Percentiles rank a stretch among this genome's conserved stretches.
Evolutionary conservation across 30 jellyfish, hydroid and myxozoan genomes (phyloP).

Genomic region (Turritopsis dohrnii): DNA sequence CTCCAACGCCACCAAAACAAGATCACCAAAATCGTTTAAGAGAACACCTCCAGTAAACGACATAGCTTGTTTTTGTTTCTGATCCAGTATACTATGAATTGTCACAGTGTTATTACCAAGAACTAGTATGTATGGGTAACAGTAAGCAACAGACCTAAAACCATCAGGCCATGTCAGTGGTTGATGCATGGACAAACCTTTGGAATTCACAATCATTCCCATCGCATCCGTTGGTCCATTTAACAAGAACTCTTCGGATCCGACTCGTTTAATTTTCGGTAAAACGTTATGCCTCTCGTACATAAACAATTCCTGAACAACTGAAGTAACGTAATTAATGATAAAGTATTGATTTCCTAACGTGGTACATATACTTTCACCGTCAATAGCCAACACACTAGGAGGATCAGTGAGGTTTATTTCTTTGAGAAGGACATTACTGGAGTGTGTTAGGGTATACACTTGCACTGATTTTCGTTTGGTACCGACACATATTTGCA

Average conservation of each 20-base stretch:
- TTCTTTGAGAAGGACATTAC: slow-evolving; percentile 54
- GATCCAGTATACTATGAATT: slow-evolving; percentile 90
- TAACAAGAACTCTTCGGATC: slow-evolving; percentile 82
- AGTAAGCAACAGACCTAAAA: slow-evolving; percentile 58
- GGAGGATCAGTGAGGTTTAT: slow-evolving; percentile 66
- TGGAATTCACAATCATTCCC: slow-evolving; percentile 97
- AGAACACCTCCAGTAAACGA: slow-evolving; percentile 74
- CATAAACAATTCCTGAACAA: slow-evolving; percentile 81
- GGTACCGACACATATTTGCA: slow-evolving; percentile 86
- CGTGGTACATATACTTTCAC: slow-evolving; percentile 65
- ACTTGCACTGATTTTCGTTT: slow-evolving; percentile 64
- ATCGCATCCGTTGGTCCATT: slow-evolving; percentile 97
- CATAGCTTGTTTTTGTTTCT: slow-evolving; percentile 89
- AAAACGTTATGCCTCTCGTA: slow-evolving; percentile 72
- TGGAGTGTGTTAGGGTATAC: slow-evolving; percentile 59
- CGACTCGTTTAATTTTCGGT: slow-evolving; percentile 79
- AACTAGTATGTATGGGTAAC: slow-evolving; percentile 88
- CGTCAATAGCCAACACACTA: slow-evolving; percentile 68
- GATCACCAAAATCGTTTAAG: slow-evolving; percentile 65
- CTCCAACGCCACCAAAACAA: slow-evolving; percentile 60
- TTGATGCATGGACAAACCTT: slow-evolving; percentile 95
- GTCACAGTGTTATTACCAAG: slow-evolving; percentile 88
- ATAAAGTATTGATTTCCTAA: slow-evolving; percentile 76
- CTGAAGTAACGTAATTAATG: slow-evolving; percentile 45
- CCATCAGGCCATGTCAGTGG: slow-evolving; percentile 98